Base-by-base conservation (phyloP, 2,113 vertebrate species). In the Hippocampus mohnikei region DNA sequence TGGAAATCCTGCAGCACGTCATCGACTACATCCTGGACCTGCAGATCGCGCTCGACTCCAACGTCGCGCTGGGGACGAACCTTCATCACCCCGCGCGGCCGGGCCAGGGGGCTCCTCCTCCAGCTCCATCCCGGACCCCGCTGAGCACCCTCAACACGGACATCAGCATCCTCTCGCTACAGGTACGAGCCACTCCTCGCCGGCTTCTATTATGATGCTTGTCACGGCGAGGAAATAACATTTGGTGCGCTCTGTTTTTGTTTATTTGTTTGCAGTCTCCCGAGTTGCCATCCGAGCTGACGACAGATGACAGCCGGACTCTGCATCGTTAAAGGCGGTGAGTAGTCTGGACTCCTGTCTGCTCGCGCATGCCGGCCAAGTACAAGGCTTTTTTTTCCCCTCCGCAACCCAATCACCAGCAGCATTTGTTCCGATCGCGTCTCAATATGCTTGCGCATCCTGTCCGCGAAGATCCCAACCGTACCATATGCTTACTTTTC, bases 1-100 rank as follows among this genome's bases (percentile, higher is more conserved):
- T 99, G 96, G 97, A 99, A 93, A 99, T 99, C 93, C 90, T 99
- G 89, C 97, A 99, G 93, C 97, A 99, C 85, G 97, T 99, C 84
- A 99, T 99, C 87, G 97, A 99, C 84, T 99, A 99, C 92, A 99
- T 99, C 83, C 88, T 99, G 91, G 97, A 99, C 93, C 95, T 99
- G 94, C 97, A 99, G 93, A 94, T 98, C 81, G 96, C 97, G 58
- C 91, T 99, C 81, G 97, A 99, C 91, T 96, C 96, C 42, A 95
- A 96, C 85, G 95, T 96, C 81, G 92, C 88, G 37, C 94, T 97
- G 25, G 95, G 82, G 86, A 46, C 63, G n/a, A 94, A 91, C 82
- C 85, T 96, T 71, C 95, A 98, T 87, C 97, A 95, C 86, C 90
- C 89, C 8, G 66, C 85, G 71, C 89, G 90, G 80, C 84, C 88